Base-by-base conservation (phyloP, 2,797 vertebrate genomes). In the Lepilemur septentrionalis region DNA sequence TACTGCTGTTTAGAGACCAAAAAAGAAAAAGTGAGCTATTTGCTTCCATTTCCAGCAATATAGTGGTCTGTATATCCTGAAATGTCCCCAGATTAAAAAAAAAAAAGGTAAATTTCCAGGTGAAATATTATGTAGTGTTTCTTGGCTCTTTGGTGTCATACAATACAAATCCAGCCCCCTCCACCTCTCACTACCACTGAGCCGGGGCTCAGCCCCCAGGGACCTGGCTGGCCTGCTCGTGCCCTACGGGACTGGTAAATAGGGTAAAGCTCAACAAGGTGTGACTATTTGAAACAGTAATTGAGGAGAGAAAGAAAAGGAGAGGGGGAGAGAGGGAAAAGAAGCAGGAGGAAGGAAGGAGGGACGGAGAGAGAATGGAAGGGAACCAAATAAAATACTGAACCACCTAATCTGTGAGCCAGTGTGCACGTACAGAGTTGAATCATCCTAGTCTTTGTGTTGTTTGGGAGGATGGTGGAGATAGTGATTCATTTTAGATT, bases 71-170 rank as follows among this genome's bases (percentile, higher is more conserved):
- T 55, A 41, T 50, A 82, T n/a, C 23, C 80, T 79, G 38, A 43
- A 90, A 84, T 90, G 23, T 2, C 12, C 20, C n/a, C 2, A n/a
- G 76, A 55, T 73, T 4, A 52, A 69, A 84, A 67, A 67, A 50
- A 57, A 69, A 23, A n/a, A 23, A 72, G 70, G 12, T 30, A 48
- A 70, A 87, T 59, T 94, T 93, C 76, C 76, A 90, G 61, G 25
- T 72, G 92, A 90, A 90, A 67, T 89, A 86, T 72, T 82, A 72
- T 23, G 0, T 38, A 30, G 43, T 35, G 3, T 89, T 72, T 90
- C 17, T 70, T 59, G 32, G 69, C 38, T 69, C 28, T 97, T 92
- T 9, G 4, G 18, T 78, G n/a, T 90, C 80, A 20, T 82, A 65
- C 93, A 90, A 63, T 2, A 13, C 80, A 86, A 46, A 67, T 55